Conservation (phyloP, 30 jellyfish, hydroid and myxozoan genomes). For the Aurelia sp. region DNA sequence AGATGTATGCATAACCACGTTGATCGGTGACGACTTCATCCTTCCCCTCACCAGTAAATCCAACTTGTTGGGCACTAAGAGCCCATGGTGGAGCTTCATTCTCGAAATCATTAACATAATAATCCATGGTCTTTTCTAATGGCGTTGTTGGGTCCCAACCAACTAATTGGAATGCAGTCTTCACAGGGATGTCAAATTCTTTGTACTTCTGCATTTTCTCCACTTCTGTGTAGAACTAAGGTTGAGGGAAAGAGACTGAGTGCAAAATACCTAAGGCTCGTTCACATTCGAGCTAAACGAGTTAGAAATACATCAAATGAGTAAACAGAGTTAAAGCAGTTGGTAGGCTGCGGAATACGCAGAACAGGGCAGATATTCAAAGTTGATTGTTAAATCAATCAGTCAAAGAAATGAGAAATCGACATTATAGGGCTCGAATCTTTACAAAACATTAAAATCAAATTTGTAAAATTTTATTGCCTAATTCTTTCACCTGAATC, state of each 20-base stretch:
- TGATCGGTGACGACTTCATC: constrained; percentile 74
- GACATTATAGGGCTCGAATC: too few relatives aligned
- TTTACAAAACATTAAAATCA: too few relatives aligned
- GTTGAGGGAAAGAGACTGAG: not conserved
- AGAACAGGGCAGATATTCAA: too few relatives aligned
- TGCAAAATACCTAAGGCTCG: too few relatives aligned
- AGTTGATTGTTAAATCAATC: too few relatives aligned
- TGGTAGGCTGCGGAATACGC: too few relatives aligned
- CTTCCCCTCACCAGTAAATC: constrained; percentile 67
- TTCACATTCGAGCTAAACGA: too few relatives aligned
- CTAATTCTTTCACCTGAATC: too few relatives aligned
- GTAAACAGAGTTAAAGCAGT: too few relatives aligned
- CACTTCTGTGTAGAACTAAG: not conserved
- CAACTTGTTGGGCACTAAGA: constrained; percentile 6
- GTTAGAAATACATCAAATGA: too few relatives aligned
- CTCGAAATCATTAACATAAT: constrained; percentile 59
- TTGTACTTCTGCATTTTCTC: not conserved
- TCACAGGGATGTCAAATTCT: constrained; percentile 48
- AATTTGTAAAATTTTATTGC: too few relatives aligned
- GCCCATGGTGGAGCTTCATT: constrained; percentile 75
- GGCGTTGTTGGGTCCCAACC: constrained; percentile 76
- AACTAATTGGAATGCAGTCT: constrained; percentile 57
- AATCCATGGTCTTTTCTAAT: constrained; percentile 66
- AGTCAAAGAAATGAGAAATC: too few relatives aligned
- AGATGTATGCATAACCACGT: constrained; percentile 58